Evolutionary conservation across 2,888 invertebrate genomes (phyloP), one percentile per base, ranked within the genome.

Genomic region (Mythimna ferrago): DNA sequence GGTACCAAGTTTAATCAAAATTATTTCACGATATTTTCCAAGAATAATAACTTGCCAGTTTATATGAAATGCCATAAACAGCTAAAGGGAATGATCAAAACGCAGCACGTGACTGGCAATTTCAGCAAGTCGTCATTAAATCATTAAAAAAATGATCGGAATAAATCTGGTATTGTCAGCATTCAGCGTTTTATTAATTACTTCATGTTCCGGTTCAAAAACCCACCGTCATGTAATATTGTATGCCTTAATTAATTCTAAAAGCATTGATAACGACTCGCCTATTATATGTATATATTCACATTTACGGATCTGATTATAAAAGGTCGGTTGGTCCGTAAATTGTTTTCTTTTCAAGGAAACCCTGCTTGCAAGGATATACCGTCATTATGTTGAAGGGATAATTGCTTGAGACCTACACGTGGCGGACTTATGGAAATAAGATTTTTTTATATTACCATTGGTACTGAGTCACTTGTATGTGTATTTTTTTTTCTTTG

Each of bases 271-370:
- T 82, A 82, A 76, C 66, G 38, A 76, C 63, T 35, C 53, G 54
- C 72, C 54, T 58, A 77, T 68, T 69, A 54, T 71, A 26, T 26
- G 26, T 26, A 26, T 66, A 71, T 48, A 69, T 64, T 75, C 56
- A 69, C 38, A 58, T 56, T 76, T 73, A 82, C 85, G 80, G 85
- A 84, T 85, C 78, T 81, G 78, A 65, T 61, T 70, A 38, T 41
- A 73, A 78, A 75, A 77, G 81, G 80, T 73, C 73, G 71, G 14
- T 3, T 32, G 35, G 11, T 62, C 21, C 54, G n/a, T 60, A 41
- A 60, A 71, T 66, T 73, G 74, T 77, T 85, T 84, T 84, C 84
- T 85, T 83, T 54, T 81, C 84, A 85, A 85, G 85, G 85, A 82
- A 70, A 81, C 69, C 61, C 19, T 21, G 65, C 3, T 6, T 57